A percentile compares a stretch with the other conserved stretches of the same genome.
These are phyloP conservation scores for Luperina nickerlii DNA, from an alignment of 2,888 invertebrate genomes.

Conservation along the genomic window DNA sequence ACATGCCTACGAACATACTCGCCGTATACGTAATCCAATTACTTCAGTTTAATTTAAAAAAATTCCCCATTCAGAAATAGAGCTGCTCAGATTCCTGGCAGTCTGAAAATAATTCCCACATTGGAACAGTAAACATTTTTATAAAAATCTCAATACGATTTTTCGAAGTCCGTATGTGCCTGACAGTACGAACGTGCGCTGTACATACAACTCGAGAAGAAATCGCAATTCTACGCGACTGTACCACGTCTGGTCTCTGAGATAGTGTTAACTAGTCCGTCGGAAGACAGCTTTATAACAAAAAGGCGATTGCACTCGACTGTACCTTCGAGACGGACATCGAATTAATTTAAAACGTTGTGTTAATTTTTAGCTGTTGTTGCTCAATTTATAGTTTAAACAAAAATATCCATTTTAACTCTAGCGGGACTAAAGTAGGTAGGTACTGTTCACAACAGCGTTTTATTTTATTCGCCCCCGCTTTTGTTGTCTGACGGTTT, in stretches of 20 bases:
- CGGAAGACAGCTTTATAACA: conserved; percentile 67
- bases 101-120: conserved; percentile 28
- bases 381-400: conserved; percentile 65
- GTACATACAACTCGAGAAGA: conserved; percentile 29
- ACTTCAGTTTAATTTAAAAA: conserved; percentile 35
- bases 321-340: conserved; percentile 69
- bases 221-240: conserved; percentile 58
- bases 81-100: conserved; percentile 19
- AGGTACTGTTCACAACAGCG: conserved; percentile 36
- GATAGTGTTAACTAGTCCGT: conserved; percentile 79
- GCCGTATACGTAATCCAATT: conserved; percentile 34
- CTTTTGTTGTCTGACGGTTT: conserved; percentile 44
- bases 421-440: conserved; percentile 9
- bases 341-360: conserved; percentile 75
- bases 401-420: conserved; percentile 60
- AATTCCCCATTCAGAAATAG: conserved; percentile 17
- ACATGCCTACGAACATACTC: not conserved
- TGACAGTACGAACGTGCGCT: conserved; percentile 42
- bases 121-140: conserved; percentile 34
- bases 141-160: conserved; percentile 50
- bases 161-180: conserved; percentile 42
- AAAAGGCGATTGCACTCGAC: conserved; percentile 74
- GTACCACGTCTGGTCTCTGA: conserved; percentile 72
- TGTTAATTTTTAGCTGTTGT: conserved; percentile 74
- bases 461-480: conserved; percentile 41